Evolutionary conservation across 2,888 invertebrate species (phyloP), one percentile per base, ranked within the genome.

Genomic region (Apeira syringaria): DNA sequence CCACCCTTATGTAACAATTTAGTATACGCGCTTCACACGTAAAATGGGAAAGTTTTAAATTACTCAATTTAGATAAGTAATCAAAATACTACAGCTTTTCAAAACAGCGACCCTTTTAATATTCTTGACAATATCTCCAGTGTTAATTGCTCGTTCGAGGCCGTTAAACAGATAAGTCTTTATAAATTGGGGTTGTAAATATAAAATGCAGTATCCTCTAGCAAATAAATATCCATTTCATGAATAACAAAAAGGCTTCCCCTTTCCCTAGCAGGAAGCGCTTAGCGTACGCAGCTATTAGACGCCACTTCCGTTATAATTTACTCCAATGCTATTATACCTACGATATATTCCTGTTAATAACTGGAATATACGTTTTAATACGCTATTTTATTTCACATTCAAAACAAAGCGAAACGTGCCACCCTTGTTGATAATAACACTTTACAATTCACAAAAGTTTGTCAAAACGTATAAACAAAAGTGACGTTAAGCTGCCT

Each of bases 381-480:
- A 38, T 53, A 50, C 53, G 37, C 41, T 47, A 34, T 52, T 56
- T 59, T 56, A 53, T 44, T 47, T 48, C 35, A 49, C 49, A 52
- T 26, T 25, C 53, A 50, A 60, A 55, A 64, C 55, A 67, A 66
- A 56, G 20, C 25, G 43, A 50, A 61, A 65, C 62, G 55, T 64
- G 66, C 75, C 76, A 78, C 78, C 77, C 75, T 68, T 68, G 78
- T 78, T 66, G 80, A 74, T 80, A 79, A 81, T 80, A 79, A 78
- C 72, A 70, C 74, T 75, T 79, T 64, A 73, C 68, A 67, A 73
- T 56, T 67, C 53, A 63, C 65, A 67, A 67, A 73, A 75, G 68
- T 75, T 82, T 84, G 86, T 82, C 82, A 85, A 79, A 77, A 80
- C 62, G 72, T 74, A 81, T 80, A 82, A 81, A 83, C 81, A 85